A percentile compares a stretch with the other conserved stretches of the same genome.
These are phyloP conservation scores for Pipistrellus nathusii DNA, from an alignment of 2,797 vertebrate genomes.

Conservation along the genomic window DNA sequence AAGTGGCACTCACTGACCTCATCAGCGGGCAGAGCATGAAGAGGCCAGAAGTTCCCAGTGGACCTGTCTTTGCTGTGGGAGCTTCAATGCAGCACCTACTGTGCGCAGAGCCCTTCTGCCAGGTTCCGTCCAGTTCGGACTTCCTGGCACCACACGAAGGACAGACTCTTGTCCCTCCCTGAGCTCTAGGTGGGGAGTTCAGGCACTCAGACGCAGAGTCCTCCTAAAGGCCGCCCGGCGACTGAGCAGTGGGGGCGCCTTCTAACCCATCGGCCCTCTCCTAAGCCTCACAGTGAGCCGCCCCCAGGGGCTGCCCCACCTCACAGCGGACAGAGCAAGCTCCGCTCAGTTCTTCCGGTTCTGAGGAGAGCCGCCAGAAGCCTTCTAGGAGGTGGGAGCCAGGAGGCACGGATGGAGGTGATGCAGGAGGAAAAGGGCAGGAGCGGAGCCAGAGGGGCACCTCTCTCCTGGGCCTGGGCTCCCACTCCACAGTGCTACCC, in stretches of 20 bases:
- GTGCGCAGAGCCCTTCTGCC: background rate
- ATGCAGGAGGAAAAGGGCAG: background rate
- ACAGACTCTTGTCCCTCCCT: background rate
- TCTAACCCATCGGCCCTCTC: background rate
- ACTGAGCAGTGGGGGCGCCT: rapidly evolving
- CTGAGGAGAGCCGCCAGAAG: background rate
- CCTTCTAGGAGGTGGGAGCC: background rate
- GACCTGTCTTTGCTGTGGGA: too few relatives aligned
- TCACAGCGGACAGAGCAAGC: rapidly evolving
- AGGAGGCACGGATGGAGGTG: background rate
- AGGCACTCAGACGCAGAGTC: background rate
- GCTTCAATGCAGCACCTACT: background rate
- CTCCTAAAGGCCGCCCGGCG: background rate
- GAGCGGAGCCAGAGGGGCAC: rapidly evolving
- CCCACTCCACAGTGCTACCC: too few relatives aligned
- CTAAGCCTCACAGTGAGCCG: background rate
- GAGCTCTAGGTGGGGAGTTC: background rate
- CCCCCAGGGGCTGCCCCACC: background rate
- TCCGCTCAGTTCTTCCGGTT: background rate
- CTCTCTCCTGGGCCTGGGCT: background rate
- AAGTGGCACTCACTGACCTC: background rate
- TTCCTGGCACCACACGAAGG: rapidly evolving
- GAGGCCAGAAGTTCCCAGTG: background rate
- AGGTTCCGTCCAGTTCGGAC: background rate
- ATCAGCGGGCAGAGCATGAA: background rate